Evolutionary conservation across 2,888 invertebrate species (phyloP).

Genomic region (Dromius quadrimaculatus): DNA sequence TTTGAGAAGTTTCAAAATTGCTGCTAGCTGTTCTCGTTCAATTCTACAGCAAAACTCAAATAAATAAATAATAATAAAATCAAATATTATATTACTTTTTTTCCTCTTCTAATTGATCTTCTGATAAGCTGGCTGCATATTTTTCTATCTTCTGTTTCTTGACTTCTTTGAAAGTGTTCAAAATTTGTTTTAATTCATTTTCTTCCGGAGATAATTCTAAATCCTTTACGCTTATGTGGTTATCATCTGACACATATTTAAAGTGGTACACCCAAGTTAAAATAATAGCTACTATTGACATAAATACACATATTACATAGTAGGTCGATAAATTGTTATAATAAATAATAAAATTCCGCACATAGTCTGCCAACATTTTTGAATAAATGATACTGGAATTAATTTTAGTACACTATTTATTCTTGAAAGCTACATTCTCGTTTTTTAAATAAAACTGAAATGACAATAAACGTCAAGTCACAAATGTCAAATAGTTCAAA

Average conservation of each 20-base stretch:
- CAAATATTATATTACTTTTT: conserved; percentile 58
- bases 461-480: conserved; percentile 6
- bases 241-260: conserved; percentile 4
- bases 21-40: conserved; percentile 66
- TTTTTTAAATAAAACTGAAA: background rate
- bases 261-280: conserved; percentile 44
- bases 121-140: conserved; percentile 58
- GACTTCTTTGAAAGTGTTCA: conserved; percentile 22
- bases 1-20: conserved; percentile 66
- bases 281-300: conserved; percentile 38
- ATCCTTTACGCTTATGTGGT: too few relatives aligned
- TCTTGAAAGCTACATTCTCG: background rate
- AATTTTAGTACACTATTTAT: background rate
- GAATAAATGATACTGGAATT: too few relatives aligned
- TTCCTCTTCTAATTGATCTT: conserved; percentile 59
- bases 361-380: conserved; percentile 39
- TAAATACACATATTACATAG: conserved; percentile 42
- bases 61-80: too few relatives aligned
- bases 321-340: conserved; percentile 45
- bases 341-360: conserved; percentile 40
- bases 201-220: conserved; percentile 19
- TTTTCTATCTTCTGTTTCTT: conserved; percentile 53
- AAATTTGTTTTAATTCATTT: conserved; percentile 21
- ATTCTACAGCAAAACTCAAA: too few relatives aligned
- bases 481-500: background rate